A percentile compares a stretch with the other conserved stretches of the same genome.
These are phyloP conservation scores for Conus canariensis DNA, from an alignment of 2,888 invertebrate species.

Conservation along the genomic window DNA sequence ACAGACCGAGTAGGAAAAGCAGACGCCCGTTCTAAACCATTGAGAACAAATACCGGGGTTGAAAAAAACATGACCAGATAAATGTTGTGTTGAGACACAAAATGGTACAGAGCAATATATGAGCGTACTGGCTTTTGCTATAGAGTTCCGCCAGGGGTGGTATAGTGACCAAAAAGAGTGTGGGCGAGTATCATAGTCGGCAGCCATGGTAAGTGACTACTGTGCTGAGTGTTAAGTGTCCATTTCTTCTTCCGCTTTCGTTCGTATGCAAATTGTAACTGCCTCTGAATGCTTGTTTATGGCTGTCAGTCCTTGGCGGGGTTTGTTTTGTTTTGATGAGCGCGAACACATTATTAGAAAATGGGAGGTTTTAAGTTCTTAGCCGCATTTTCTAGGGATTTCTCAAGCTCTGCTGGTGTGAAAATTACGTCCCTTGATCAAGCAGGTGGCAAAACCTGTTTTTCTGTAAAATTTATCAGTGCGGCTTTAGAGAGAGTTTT, in stretches of 20 bases:
- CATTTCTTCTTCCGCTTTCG: constrained; percentile 19
- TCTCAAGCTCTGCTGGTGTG: neutral
- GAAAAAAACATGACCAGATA: neutral
- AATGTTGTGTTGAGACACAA: neutral
- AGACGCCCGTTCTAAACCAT: neutral
- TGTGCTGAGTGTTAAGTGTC: neutral
- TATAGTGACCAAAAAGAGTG: neutral
- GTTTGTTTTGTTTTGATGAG: too few relatives aligned
- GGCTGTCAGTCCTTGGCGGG: too few relatives aligned
- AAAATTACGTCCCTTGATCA: neutral
- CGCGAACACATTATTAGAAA: too few relatives aligned
- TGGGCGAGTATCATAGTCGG: neutral
- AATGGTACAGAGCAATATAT: constrained; percentile 6
- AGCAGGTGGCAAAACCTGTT: neutral
- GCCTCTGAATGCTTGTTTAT: neutral
- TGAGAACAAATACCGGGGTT: too few relatives aligned
- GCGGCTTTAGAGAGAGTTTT: neutral
- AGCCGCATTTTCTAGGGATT: neutral
- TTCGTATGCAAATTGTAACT: neutral
- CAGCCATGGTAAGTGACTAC: constrained; percentile 27
- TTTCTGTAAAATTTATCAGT: neutral
- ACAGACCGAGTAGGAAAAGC: constrained; percentile 19
- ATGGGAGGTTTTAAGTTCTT: too few relatives aligned
- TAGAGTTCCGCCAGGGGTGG: neutral
- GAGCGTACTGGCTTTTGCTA: neutral